Percentiles rank a stretch among this genome's conserved stretches.
phyloP scores from a whole-genome alignment of 2,888 invertebrate genomes.

The Amblyjoppa proteus region DNA sequence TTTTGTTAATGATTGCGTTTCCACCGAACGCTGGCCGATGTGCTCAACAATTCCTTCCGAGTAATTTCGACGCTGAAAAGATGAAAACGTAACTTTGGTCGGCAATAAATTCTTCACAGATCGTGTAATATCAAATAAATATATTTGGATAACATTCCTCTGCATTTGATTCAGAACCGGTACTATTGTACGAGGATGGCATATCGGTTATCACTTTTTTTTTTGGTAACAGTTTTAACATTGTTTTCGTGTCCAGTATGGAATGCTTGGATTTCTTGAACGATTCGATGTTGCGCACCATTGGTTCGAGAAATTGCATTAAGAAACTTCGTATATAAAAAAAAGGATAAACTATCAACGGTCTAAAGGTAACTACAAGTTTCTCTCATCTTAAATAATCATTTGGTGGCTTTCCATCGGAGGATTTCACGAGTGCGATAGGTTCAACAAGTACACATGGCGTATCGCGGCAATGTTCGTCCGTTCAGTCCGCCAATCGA shows the following conservation, averaged over 20 bases:
- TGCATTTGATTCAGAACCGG: conserved; percentile 47
- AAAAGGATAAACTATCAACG: conserved; percentile 29
- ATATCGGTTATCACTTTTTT: conserved; percentile 39
- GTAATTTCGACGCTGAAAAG: background rate
- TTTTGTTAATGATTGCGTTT: too few species aligned
- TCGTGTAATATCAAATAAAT: conserved; percentile 63
- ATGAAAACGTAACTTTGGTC: background rate
- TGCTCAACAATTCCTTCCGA: background rate
- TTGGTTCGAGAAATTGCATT: conserved; percentile 14
- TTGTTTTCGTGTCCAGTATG: conserved; percentile 1
- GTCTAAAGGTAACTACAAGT: conserved; percentile 62
- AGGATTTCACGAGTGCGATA: conserved; percentile 38
- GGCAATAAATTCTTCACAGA: conserved; percentile 27
- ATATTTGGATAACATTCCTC: conserved; percentile 60
- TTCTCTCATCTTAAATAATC: conserved; percentile 43
- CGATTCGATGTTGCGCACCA: conserved; percentile 13
- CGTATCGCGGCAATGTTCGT: conserved; percentile 10
- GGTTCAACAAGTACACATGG: conserved; percentile 15
- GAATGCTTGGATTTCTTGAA: conserved; percentile 13
- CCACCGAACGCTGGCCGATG: too few species aligned
- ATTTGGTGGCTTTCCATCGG: conserved; percentile 42
- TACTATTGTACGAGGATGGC: conserved; percentile 50
- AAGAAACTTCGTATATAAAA: conserved; percentile 9
- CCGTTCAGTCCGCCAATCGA: background rate
- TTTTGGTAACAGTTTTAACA: conserved; percentile 3